Conservation (phyloP, 2,888 invertebrate species). For the Dioctria rufipes region DNA sequence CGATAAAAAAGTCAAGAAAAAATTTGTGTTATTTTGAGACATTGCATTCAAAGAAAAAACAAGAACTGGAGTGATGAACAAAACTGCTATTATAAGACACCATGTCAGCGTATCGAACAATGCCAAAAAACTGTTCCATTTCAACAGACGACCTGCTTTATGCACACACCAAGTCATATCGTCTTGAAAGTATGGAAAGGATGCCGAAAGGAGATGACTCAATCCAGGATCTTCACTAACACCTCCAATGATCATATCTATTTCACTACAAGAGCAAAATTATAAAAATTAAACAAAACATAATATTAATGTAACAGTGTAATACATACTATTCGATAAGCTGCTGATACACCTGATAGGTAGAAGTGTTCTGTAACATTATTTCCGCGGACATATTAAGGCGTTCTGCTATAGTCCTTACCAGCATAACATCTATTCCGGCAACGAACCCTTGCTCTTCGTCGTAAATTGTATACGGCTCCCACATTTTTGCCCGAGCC, state of each 20-base stretch:
- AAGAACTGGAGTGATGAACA: neutral
- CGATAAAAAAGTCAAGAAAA: conserved; percentile 36
- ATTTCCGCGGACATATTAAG: conserved; percentile 66
- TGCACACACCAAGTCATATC: conserved; percentile 71
- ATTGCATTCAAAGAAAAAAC: neutral
- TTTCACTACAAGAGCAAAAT: conserved; percentile 61
- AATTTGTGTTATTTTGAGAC: neutral
- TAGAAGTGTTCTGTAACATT: conserved; percentile 64
- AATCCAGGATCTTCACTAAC: conserved; percentile 69
- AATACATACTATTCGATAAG: conserved; percentile 65
- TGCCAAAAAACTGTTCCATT: conserved; percentile 63
- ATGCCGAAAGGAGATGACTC: conserved; percentile 66
- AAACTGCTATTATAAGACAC: conserved; percentile 1
- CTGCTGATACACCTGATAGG: conserved; percentile 66
- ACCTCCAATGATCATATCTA: conserved; percentile 69
- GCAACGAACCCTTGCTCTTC: conserved; percentile 45
- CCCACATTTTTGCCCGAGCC: conserved; percentile 67
- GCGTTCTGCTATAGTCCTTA: conserved; percentile 66
- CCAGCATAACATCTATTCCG: conserved; percentile 68
- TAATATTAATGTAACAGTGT: neutral
- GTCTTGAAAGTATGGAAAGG: conserved; percentile 69
- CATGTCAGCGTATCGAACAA: conserved; percentile 22
- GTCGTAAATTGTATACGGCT: conserved; percentile 66
- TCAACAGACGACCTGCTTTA: conserved; percentile 64
- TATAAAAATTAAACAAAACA: neutral